Percentiles rank a stretch among this genome's conserved stretches.
These are phyloP conservation scores for Eupithecia dodoneata DNA, from an alignment of 2,888 invertebrate genomes.

Conservation along the genomic window DNA sequence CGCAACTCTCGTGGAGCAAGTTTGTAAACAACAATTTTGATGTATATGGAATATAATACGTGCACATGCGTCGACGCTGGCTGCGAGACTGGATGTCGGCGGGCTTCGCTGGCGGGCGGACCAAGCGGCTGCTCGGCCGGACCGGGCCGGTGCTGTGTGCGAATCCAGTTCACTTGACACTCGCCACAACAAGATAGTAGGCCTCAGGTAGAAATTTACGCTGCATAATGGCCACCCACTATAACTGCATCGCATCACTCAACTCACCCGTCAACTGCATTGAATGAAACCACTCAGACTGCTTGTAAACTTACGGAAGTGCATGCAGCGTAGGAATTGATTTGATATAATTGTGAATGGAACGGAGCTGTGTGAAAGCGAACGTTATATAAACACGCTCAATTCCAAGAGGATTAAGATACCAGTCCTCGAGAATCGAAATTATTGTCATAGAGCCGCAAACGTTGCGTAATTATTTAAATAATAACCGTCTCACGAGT, in stretches of 20 bases:
- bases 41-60: constrained; percentile 50
- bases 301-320: constrained; percentile 28
- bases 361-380: constrained; percentile 59
- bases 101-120: constrained; percentile 7
- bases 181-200: constrained; percentile 41
- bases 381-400: constrained; percentile 60
- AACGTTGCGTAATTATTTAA: constrained; percentile 32
- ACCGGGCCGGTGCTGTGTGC: constrained; percentile 51
- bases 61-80: constrained; percentile 61
- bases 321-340: constrained; percentile 25
- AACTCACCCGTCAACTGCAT: constrained; percentile 6
- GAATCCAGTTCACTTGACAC: constrained; percentile 70
- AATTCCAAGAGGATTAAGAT: constrained; percentile 41
- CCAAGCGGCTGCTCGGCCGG: constrained; percentile 45
- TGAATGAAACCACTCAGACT: constrained; percentile 21
- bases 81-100: constrained; percentile 62
- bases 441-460: constrained; percentile 19
- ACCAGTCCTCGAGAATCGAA: constrained; percentile 13
- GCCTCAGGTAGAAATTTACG: constrained; percentile 47
- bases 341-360: constrained; percentile 42
- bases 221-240: constrained; percentile 53
- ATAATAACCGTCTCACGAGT: constrained; percentile 22
- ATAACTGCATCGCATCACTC: constrained; percentile 35
- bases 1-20: constrained; percentile 65
- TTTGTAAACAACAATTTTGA: constrained; percentile 66